These are phyloP conservation scores for Ceratina calcarata DNA, from an alignment of 1,140 invertebrate species.

Conservation along the genomic window DNA sequence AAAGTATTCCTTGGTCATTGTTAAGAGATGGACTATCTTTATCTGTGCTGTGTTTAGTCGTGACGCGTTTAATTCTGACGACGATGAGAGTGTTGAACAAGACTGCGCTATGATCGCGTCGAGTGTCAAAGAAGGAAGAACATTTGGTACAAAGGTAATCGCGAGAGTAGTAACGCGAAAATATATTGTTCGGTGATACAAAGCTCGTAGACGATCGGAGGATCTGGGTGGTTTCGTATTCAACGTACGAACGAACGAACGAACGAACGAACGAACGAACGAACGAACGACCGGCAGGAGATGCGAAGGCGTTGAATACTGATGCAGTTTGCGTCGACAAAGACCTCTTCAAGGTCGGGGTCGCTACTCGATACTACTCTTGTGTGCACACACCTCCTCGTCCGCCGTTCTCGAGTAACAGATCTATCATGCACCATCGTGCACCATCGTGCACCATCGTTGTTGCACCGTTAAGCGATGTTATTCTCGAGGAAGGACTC, in stretches of 20 bases:
- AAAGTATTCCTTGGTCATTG: too few species aligned
- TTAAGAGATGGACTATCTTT: too few species aligned
- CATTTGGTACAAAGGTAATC: slow-evolving; percentile 30
- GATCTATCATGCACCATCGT: neutral
- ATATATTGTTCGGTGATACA: slow-evolving; percentile 67
- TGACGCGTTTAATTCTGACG: too few species aligned
- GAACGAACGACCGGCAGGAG: slow-evolving; percentile 59
- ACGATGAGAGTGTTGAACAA: too few species aligned
- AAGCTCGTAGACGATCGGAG: slow-evolving; percentile 55
- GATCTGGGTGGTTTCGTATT: slow-evolving; percentile 64
- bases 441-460: neutral
- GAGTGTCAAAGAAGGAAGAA: slow-evolving; percentile 5
- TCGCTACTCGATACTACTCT: slow-evolving; percentile 59
- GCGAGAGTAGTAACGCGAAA: slow-evolving; percentile 56
- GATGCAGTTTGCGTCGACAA: slow-evolving; percentile 71
- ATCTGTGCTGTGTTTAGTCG: too few species aligned
- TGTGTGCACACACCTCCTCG: slow-evolving; percentile 21
- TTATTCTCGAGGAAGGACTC: too few species aligned
- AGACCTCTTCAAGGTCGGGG: slow-evolving; percentile 76
- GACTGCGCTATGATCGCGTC: neutral
- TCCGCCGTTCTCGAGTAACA: slow-evolving; percentile 39
- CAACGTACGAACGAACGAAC: slow-evolving; percentile 43
- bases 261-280: slow-evolving; percentile 16
- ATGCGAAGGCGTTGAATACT: slow-evolving; percentile 75
- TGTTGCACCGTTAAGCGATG: slow-evolving; percentile 38